Conservation (phyloP, 2,113 vertebrate genomes). For the Aspidoscelis tigris region DNA sequence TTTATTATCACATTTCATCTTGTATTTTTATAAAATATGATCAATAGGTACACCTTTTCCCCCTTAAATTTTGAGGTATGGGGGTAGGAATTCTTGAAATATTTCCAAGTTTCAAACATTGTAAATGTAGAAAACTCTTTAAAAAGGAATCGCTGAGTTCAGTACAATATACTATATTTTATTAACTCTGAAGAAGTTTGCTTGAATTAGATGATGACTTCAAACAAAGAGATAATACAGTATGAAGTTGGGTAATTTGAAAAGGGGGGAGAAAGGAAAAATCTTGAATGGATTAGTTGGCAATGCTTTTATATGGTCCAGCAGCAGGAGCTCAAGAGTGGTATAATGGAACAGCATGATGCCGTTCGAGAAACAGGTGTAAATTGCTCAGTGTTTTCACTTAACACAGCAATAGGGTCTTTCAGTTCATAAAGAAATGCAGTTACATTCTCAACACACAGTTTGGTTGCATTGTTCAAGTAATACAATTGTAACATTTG, state of each 20-base stretch:
- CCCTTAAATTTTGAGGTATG: not conserved
- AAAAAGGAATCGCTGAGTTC: slow-evolving; percentile 9
- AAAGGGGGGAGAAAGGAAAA: slow-evolving; percentile 11
- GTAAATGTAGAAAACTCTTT: slow-evolving; percentile 24
- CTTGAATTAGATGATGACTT: slow-evolving; percentile 18
- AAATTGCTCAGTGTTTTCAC: slow-evolving; percentile 47
- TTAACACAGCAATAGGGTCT: slow-evolving; percentile 33
- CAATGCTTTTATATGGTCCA: slow-evolving; percentile 39
- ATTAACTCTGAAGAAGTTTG: not conserved
- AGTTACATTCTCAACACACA: slow-evolving; percentile 47
- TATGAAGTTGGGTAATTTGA: not conserved
- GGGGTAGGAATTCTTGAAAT: not conserved
- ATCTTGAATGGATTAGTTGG: slow-evolving; percentile 16
- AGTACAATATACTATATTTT: not conserved
- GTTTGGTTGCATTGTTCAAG: slow-evolving; percentile 61
- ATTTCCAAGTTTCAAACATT: slow-evolving; percentile 22
- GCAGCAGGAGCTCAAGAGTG: slow-evolving; percentile 25
- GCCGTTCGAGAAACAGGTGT: slow-evolving; percentile 25
- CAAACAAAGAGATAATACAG: not conserved
- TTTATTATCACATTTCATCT: too few species aligned
- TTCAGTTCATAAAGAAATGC: slow-evolving; percentile 45
- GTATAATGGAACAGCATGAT: slow-evolving; percentile 31
- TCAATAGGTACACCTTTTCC: too few species aligned
- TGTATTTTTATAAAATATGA: too few species aligned
- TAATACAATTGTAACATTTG: slow-evolving; percentile 55